Evolutionary conservation across 1,140 invertebrate genomes (phyloP).

Genomic region (Hydropsyche tenuis): DNA sequence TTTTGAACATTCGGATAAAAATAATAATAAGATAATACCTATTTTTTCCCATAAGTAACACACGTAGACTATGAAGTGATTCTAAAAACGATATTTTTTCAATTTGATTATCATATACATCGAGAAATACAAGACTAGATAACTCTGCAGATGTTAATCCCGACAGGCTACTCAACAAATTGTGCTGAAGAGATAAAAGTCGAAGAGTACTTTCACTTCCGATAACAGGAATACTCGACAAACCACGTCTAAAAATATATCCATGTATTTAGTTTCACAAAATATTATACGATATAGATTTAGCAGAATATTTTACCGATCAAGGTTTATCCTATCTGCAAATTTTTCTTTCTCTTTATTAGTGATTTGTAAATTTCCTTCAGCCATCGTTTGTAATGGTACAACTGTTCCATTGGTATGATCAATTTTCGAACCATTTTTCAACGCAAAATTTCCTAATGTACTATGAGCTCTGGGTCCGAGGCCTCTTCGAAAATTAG

Average conservation of each 20-base stretch:
- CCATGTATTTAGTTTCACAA: conserved; percentile 3
- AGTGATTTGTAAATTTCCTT: conserved; percentile 25
- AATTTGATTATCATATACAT: conserved; percentile 93
- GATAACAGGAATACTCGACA: conserved; percentile 79
- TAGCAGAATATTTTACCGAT: conserved; percentile 40
- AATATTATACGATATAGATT: conserved; percentile 11
- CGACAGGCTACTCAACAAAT: conserved; percentile 78
- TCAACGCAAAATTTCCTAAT: conserved; percentile 25
- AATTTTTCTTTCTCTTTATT: conserved; percentile 36
- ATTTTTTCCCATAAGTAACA: conserved; percentile 90
- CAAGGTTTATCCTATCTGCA: conserved; percentile 43
- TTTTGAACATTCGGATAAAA: not conserved
- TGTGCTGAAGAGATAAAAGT: conserved; percentile 88
- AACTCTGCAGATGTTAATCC: conserved; percentile 64
- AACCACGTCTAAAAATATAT: conserved; percentile 66
- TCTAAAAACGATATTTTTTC: conserved; percentile 81
- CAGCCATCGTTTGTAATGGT: conserved; percentile 15
- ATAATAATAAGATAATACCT: conserved; percentile 56
- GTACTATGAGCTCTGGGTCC: conserved; percentile 53
- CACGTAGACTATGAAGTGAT: conserved; percentile 76
- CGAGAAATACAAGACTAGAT: conserved; percentile 85
- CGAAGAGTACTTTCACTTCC: conserved; percentile 81
- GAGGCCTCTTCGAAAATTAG: conserved; percentile 50
- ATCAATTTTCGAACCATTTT: conserved; percentile 9
- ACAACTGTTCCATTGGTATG: not conserved